Percentiles rank a stretch among this genome's conserved stretches.
Conservation (phyloP, 2,888 invertebrate species). For the Girardia tigrina region DNA sequence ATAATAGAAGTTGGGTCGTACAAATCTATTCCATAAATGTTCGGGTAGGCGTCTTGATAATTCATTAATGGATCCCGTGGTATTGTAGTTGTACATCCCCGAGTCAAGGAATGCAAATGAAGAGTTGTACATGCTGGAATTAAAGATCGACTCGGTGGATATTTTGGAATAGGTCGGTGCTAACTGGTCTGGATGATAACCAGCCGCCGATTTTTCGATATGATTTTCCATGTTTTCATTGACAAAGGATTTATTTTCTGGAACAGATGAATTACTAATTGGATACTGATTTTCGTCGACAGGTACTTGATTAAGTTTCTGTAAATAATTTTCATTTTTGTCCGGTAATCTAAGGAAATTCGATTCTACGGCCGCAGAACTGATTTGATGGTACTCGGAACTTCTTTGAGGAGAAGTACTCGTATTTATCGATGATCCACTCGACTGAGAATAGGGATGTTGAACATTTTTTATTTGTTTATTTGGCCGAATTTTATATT, state of each 20-base stretch:
- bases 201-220: neutral
- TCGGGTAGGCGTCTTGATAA: neutral
- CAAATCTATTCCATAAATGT: conserved; percentile 13
- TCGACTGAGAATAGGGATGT: neutral
- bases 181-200: neutral
- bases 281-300: conserved; percentile 18
- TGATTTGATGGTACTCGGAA: conserved; percentile 1
- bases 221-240: neutral
- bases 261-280: neutral
- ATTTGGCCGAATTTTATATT: neutral
- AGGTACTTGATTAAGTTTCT: neutral
- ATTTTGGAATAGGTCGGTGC: neutral
- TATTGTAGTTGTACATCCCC: neutral
- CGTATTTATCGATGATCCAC: neutral
- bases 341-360: neutral
- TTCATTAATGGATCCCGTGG: neutral
- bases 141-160: neutral
- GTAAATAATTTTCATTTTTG: neutral
- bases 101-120: conserved; percentile 3
- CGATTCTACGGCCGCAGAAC: neutral
- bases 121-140: neutral
- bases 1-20: neutral
- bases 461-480: neutral
- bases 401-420: neutral
- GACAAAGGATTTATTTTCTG: neutral